Base-by-base conservation (phyloP, 2,797 vertebrate genomes). In the Cirrhinus mrigala region DNA sequence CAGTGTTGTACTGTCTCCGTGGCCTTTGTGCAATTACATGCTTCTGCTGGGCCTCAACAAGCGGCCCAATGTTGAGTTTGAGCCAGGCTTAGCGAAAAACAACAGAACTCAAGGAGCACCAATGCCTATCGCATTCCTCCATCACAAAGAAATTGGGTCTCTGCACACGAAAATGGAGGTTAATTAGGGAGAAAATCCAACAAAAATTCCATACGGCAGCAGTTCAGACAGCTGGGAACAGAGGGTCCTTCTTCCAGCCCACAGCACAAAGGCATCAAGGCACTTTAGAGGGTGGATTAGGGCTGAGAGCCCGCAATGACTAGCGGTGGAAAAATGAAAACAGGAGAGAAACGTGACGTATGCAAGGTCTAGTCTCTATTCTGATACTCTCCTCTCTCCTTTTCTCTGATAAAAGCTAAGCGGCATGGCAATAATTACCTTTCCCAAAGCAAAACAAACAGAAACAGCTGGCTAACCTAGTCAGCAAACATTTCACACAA, bases 141-240 rank as follows among this genome's bases (percentile, higher is more conserved):
- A 86, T 87, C 71, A 12, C 54, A 87, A 87, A 86, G 86, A 80
- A 88, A 78, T 37, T 71, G 66, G 22, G 79, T 62, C 64, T 88
- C 84, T 79, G 84, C 86, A 74, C 64, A 79, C 81, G 85, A 89
- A 90, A 91, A 86, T 79, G 64, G 86, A 81, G 88, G 87, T 82
- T 91, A 91, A 93, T 92, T 90, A 92, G 89, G 92, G 83, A 89
- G 92, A 93, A 93, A 92, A 92, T 92, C 91, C 90, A 88, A 83
- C 12, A n/a, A 85, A 89, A 91, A 92, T 92, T 92, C 90, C 91
- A 75, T 85, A 88, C 79, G 33, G 81, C 87, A 90, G 87, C 87
- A 84, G 81, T 87, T 89, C 83, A 85, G 85, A 85, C 86, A 88
- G 89, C 87, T 79, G 82, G 91, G 87, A 91, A 92, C 89, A 90